phyloP scores from a whole-genome alignment of 2,113 vertebrate genomes.

The Oxyruncus cristatus region DNA sequence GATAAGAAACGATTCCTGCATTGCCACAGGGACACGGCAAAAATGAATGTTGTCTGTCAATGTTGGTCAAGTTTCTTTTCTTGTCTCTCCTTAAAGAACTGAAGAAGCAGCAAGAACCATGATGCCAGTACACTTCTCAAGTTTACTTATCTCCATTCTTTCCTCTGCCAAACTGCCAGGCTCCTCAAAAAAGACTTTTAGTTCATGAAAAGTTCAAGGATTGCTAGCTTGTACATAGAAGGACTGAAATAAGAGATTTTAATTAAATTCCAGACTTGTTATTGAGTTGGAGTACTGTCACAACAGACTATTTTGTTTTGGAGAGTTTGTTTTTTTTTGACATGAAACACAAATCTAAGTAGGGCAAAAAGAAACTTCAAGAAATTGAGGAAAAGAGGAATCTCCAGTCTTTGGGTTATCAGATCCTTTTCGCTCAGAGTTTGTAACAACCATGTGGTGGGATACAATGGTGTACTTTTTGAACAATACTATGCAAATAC shows the following conservation, averaged over 20 bases:
- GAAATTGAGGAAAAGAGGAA: background rate
- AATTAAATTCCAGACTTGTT: constrained; percentile 6
- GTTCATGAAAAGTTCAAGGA: background rate
- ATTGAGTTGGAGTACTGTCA: background rate
- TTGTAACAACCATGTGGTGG: background rate
- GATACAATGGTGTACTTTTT: background rate
- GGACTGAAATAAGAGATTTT: background rate
- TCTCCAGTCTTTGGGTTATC: background rate
- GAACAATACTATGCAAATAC: background rate
- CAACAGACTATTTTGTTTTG: background rate
- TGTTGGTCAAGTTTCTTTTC: background rate
- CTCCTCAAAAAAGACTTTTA: background rate
- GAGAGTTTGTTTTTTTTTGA: background rate
- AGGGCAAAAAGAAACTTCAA: background rate
- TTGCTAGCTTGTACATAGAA: background rate
- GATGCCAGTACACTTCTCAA: background rate
- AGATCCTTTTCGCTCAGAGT: background rate
- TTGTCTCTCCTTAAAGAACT: background rate
- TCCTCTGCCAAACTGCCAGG: background rate
- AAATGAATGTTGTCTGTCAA: background rate
- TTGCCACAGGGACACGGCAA: background rate
- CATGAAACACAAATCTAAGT: background rate
- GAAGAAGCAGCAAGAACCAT: background rate
- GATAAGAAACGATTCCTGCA: background rate
- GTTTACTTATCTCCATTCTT: background rate